These are phyloP conservation scores for Stictonetta naevosa DNA, from an alignment of 2,113 vertebrate genomes.

Conservation along the genomic window DNA sequence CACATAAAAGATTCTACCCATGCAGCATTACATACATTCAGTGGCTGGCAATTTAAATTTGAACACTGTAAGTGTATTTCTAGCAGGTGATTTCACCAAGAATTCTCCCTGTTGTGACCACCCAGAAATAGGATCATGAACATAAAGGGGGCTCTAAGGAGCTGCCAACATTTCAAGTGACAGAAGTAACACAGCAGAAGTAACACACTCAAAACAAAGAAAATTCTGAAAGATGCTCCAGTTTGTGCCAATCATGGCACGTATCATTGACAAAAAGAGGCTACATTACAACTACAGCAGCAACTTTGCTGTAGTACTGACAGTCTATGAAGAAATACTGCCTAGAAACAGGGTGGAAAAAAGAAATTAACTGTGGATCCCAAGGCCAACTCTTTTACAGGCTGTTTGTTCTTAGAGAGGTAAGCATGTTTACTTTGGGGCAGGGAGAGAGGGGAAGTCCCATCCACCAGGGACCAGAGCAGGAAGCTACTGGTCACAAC, in stretches of 20 bases:
- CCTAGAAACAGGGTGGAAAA: background rate
- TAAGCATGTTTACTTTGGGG: background rate
- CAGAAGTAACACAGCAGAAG: background rate
- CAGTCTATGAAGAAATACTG: accelerated
- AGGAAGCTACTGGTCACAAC: background rate
- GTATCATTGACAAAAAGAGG: background rate
- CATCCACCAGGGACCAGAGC: background rate
- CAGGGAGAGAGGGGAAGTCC: background rate
- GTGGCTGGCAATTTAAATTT: background rate
- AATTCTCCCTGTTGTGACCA: background rate
- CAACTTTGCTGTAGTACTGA: background rate
- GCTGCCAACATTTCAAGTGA: background rate
- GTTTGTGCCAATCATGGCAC: background rate
- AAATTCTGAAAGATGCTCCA: background rate
- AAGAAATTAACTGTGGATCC: background rate
- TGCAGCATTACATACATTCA: background rate
- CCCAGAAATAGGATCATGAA: background rate
- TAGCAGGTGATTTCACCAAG: background rate
- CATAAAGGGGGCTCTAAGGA: background rate
- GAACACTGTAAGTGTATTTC: background rate
- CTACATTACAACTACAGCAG: background rate
- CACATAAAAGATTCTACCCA: background rate
- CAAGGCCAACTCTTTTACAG: background rate
- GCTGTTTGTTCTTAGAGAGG: background rate
- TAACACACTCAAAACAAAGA: background rate